Evolutionary conservation across 2,797 vertebrate species (phyloP).

Genomic region (Lepilemur septentrionalis): DNA sequence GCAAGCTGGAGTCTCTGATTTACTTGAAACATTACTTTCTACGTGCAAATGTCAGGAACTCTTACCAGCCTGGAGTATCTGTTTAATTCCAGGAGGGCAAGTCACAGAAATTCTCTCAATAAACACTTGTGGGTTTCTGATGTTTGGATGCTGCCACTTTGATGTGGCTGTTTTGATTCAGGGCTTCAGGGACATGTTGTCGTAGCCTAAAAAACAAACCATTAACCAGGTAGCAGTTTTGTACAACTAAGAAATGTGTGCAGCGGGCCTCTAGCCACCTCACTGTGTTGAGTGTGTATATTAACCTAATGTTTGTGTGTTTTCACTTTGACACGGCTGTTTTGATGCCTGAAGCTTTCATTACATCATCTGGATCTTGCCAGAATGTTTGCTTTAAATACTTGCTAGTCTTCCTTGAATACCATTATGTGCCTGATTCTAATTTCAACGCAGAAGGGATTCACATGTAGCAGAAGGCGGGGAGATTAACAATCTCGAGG

Average conservation of each 20-base stretch:
- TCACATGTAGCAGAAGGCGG: background rate
- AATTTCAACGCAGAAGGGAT: background rate
- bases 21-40: background rate
- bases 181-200: slow-evolving; percentile 16
- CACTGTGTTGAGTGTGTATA: background rate
- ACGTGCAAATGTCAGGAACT: background rate
- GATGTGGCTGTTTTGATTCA: slow-evolving; percentile 60
- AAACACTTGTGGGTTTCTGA: slow-evolving; percentile 9
- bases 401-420: background rate
- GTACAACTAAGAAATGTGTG: background rate
- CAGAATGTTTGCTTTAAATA: slow-evolving; percentile 34
- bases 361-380: background rate
- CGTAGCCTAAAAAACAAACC: background rate
- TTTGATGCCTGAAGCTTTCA: background rate
- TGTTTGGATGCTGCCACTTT: slow-evolving; percentile 22
- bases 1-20: background rate
- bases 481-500: background rate
- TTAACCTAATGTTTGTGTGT: background rate
- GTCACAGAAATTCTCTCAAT: background rate
- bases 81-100: slow-evolving; percentile 20
- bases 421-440: background rate
- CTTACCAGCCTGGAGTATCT: background rate
- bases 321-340: background rate
- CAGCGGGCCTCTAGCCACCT: background rate
- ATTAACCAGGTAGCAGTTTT: background rate